These are phyloP conservation scores for Diabrotica undecimpunctata DNA, from an alignment of 1,140 invertebrate species.

Conservation along the genomic window DNA sequence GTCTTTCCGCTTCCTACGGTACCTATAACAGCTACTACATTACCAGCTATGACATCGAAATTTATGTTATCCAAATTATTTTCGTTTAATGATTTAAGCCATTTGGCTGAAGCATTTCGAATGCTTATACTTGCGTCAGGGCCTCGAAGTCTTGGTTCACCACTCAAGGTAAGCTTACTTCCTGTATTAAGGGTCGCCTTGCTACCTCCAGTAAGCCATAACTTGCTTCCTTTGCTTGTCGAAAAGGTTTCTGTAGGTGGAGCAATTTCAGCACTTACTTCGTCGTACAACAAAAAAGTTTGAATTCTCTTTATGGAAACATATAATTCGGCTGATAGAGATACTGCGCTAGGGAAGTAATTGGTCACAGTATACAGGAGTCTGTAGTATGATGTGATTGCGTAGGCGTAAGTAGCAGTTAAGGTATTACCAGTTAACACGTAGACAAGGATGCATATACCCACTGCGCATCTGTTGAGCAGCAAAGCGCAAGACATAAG, in stretches of 20 bases:
- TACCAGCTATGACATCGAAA: slow-evolving; percentile 50
- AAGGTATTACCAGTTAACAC: slow-evolving; percentile 65
- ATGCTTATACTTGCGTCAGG: slow-evolving; percentile 38
- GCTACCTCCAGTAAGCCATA: slow-evolving; percentile 49
- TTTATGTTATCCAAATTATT: slow-evolving; percentile 56
- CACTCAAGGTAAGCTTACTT: not conserved
- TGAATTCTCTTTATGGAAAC: slow-evolving; percentile 66
- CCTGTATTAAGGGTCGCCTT: not conserved
- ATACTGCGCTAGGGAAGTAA: slow-evolving; percentile 62
- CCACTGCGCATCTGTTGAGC: slow-evolving; percentile 69
- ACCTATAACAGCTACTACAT: slow-evolving; percentile 65
- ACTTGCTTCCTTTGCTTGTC: slow-evolving; percentile 36
- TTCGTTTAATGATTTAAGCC: slow-evolving; percentile 52
- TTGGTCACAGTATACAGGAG: slow-evolving; percentile 69
- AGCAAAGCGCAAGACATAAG: slow-evolving; percentile 70
- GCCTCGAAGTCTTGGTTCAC: not conserved
- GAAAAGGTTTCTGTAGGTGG: not conserved
- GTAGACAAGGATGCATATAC: slow-evolving; percentile 70
- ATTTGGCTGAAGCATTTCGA: slow-evolving; percentile 57
- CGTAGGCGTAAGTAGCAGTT: slow-evolving; percentile 71
- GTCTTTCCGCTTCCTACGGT: slow-evolving; percentile 73
- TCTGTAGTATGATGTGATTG: slow-evolving; percentile 67
- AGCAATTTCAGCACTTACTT: slow-evolving; percentile 13
- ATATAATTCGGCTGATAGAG: slow-evolving; percentile 58
- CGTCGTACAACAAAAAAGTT: slow-evolving; percentile 50